A percentile compares a stretch with the other conserved stretches of the same genome.
Evolutionary conservation across 2,113 vertebrate genomes (phyloP).

Genomic region (Cephalopholis sonnerati): DNA sequence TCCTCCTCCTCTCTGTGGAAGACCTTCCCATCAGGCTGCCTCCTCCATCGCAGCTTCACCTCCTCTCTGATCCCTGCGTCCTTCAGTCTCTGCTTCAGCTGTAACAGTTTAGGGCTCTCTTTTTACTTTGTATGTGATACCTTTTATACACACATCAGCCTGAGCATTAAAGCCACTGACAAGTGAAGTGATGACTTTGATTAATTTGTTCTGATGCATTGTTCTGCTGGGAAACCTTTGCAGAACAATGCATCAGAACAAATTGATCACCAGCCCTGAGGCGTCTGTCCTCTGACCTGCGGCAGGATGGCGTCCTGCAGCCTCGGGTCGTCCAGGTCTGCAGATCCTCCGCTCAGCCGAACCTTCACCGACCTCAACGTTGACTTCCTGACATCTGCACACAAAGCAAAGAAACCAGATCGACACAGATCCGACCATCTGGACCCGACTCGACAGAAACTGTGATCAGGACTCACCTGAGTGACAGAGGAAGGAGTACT

Average conservation of each 20-base stretch:
- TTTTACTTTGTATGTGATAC: no score
- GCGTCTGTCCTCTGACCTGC: slow-evolving; percentile 35
- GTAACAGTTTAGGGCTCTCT: slow-evolving; percentile 44
- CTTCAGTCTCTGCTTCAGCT: slow-evolving; percentile 37
- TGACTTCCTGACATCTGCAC: not conserved
- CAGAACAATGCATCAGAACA: no score
- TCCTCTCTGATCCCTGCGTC: not conserved
- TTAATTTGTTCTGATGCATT: no score
- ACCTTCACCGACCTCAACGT: slow-evolving; percentile 6
- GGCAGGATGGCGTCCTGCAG: slow-evolving; percentile 30
- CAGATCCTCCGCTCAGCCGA: not conserved
- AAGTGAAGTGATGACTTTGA: no score
- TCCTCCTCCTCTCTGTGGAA: slow-evolving; percentile 25
- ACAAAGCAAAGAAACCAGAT: not conserved
- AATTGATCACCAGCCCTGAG: no score
- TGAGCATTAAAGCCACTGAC: no score
- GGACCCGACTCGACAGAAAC: not conserved
- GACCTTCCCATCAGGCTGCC: slow-evolving; percentile 6
- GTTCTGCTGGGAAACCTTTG: no score
- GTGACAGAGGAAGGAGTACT: slow-evolving; percentile 8
- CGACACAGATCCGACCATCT: not conserved
- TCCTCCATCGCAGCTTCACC: slow-evolving; percentile 43
- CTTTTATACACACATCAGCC: no score
- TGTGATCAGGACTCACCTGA: slow-evolving; percentile 13
- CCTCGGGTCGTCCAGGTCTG: not conserved